Evolutionary conservation across 2,113 vertebrate genomes (phyloP), one percentile per base, ranked within the genome.

Genomic region (Rana temporaria): DNA sequence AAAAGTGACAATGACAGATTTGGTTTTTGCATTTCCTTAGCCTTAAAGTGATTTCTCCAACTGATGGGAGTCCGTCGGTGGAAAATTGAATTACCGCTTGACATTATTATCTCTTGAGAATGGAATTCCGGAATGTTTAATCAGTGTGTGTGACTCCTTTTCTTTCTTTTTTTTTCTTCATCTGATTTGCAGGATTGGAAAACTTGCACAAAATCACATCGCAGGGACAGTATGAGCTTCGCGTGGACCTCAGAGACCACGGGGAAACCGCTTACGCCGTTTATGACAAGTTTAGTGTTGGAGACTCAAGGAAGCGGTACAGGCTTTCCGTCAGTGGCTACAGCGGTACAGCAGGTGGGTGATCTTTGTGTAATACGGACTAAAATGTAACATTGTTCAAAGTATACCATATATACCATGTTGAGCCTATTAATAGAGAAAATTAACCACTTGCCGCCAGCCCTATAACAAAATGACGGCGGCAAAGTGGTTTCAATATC

Each of bases 201-300:
- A 98, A 95, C 87, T 90, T 99, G 52, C 95, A 95, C 89, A 98
- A 96, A 89, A 97, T 99, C 89, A 98, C 97, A 8, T 92, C 96
- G 14, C 92, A 95, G 48, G 94, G 96, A 4, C 96, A 95, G 84
- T 99, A 99, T 0, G 97, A 99, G 89, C 91, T 99, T 84, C 92
- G 98, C 0, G 97, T 99, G 48, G 98, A 99, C 85, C 93, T 99
- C 76, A 87, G 84, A 59, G 98, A 99, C 82, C 94, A 90, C 0
- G 96, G 91, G 2, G 95, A 97, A 83, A 86, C 90, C 0, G 97
- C 95, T 15, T 96, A 93, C 0, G 98, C 98, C 0, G 93, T 97
- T 81, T 99, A 99, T 0, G 95, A 98, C 62, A 95, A 86, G 87
- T 99, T 99, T 89, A 94, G 90, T 0, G 90, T 99, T 22, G 95